Conservation (phyloP, 1,140 invertebrate genomes). For the Trachymyrmex cornetzi region DNA sequence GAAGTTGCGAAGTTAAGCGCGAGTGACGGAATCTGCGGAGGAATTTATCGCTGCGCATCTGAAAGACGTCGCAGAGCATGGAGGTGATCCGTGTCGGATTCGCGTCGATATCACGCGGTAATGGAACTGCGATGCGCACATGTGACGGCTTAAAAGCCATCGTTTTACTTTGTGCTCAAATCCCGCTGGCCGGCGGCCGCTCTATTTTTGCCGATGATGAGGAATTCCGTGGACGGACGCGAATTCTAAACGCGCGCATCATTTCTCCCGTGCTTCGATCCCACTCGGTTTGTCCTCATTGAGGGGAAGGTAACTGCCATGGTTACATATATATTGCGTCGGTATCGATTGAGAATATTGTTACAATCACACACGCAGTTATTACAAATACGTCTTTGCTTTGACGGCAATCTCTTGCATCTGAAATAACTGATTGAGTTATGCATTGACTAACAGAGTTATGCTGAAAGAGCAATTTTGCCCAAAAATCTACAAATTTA, state of each 20-base stretch:
- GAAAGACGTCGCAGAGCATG: background rate
- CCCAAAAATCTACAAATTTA: no score
- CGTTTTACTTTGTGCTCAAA: constrained; percentile 48
- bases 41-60: constrained; percentile 16
- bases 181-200: constrained; percentile 9
- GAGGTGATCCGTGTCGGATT: background rate
- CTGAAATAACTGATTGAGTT: background rate
- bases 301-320: background rate
- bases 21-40: constrained; percentile 1
- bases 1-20: background rate
- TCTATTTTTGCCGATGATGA: constrained; percentile 64
- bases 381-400: background rate
- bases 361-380: background rate
- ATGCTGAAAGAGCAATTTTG: no score
- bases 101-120: constrained; percentile 30
- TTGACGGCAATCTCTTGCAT: background rate
- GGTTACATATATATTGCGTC: background rate
- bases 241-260: constrained; percentile 23
- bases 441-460: no score
- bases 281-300: background rate
- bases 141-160: constrained; percentile 29
- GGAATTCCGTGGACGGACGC: constrained; percentile 7
- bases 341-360: background rate
- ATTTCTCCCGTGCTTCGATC: background rate
- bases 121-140: background rate